Evolutionary conservation across 2,113 vertebrate genomes (phyloP), one percentile per base, ranked within the genome.

Genomic region (Tringa solitaria): DNA sequence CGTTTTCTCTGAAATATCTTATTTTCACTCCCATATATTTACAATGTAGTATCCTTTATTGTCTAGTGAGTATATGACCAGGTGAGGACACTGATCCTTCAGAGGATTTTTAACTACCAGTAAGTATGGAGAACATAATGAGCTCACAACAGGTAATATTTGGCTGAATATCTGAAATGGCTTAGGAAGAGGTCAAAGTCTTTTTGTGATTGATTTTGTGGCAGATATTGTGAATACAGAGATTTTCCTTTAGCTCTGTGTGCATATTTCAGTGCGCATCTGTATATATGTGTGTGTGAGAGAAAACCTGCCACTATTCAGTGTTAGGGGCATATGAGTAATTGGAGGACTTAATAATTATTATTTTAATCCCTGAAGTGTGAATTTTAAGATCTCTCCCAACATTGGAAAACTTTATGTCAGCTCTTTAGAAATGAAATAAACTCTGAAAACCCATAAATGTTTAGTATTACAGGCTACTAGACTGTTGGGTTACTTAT

Each of bases 231-330:
- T 8, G 79, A 79, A 85, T 30, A 33, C 3, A 63, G 37, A 60
- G 7, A 28, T 12, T 72, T 23, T 75, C 9, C 28, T 79, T 72
- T 39, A 82, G 2, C 1, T 93, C 10, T 43, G 28, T 30, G 8
- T 64, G 8, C 26, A 3, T 64, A 6, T 54, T 67, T 78, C 3
- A n/a, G 1, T 37, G 4, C 20, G 4, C 26, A 0, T 43, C 14
- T 21, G 1, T 41, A 3, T 15, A 1, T 7, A 0, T 13, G 4
- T 21, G 39, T 43, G 4, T 48, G 11, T 45, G 24, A 4, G 13
- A 33, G 13, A 48, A 81, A 90, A 68, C 4, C 6, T 87, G 23
- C 4, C 23, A 35, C 17, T 45, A 33, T 35, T 57, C 51, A 74
- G 37, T 68, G 2, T 30, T 30, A 77, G 13, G 4, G 10, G 4